A percentile compares a stretch with the other conserved stretches of the same genome.
phyloP scores from a whole-genome alignment of 2,888 invertebrate genomes.

The Bombyx huttoni region DNA sequence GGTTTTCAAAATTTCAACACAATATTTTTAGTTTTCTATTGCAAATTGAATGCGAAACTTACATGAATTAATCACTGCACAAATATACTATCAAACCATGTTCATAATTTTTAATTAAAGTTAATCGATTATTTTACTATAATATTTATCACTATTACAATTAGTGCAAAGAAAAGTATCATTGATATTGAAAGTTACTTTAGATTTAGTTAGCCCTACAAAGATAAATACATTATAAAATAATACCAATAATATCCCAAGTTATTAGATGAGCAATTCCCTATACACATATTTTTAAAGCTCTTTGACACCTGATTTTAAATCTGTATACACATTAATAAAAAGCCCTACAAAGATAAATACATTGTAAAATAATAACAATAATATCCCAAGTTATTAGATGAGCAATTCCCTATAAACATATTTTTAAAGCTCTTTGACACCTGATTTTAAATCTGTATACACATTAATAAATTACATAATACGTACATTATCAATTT shows the following conservation, averaged over 20 bases:
- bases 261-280: conserved; percentile 55
- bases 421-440: conserved; percentile 53
- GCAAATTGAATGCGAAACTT: neutral
- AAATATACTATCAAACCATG: neutral
- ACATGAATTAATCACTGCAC: neutral
- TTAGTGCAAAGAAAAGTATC: neutral
- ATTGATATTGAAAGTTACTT: conserved; percentile 7
- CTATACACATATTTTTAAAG: conserved; percentile 48
- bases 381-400: conserved; percentile 28
- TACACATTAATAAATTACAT: conserved; percentile 24
- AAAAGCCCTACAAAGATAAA: conserved; percentile 28
- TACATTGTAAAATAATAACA: conserved; percentile 28
- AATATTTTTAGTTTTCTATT: too few species aligned
- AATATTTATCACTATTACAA: neutral
- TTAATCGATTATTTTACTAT: neutral
- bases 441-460: conserved; percentile 39
- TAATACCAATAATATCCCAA: conserved; percentile 22
- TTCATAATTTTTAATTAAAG: neutral
- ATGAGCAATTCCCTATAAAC: conserved; percentile 59
- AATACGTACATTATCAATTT: conserved; percentile 57
- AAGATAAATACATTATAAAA: conserved; percentile 42
- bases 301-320: conserved; percentile 50
- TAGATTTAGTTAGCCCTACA: neutral
- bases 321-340: conserved; percentile 25
- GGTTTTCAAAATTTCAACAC: too few species aligned